Base-by-base conservation (phyloP, 64 coral and sea anemone species). In the Porites lutea region DNA sequence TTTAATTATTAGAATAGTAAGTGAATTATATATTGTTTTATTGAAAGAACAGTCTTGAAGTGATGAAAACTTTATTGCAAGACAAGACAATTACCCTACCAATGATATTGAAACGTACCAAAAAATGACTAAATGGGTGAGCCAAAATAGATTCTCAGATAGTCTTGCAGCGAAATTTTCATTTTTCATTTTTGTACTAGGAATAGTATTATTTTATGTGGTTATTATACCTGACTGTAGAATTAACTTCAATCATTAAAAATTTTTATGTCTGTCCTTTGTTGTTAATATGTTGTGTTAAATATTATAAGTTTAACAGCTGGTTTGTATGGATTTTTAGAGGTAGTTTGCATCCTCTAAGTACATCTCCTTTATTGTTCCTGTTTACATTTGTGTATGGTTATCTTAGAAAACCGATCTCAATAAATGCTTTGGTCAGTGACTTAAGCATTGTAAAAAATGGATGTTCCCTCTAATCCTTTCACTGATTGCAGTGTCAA, bases 231-330 rank as follows among this genome's bases (percentile, higher is more conserved):
- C 46, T 84, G 48, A 69, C 69, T 84, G 81, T 84, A 68, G 81
- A 84, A 47, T 84, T 84, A 49, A 84, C n/a, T 67, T 84, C 62
- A 84, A 65, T 84, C 81, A 84, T 84, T 68, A 84, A 84, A 48
- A 68, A 52, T 84, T 46, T 84, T 43, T 52, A 68, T 68, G 81
- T 84, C 81, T 84, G 81, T 84, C 13, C 52, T 61, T 61, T 84
- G 81, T 37, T 84, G 81, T 52, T 84, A 84, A 84, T 68, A 68
- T 16, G 51, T 61, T 84, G 81, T 84, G 5, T 13, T 52, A 50
- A 52, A 6, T 76, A 15, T 57, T 6, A 57, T 57, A 57, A 57
- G 7, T 57, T 57, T 6, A 7, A 1, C 54, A 7, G 1, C 12
- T 57, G 12, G 54, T 57, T 7, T 57, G 54, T 57, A 9, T 57